These are phyloP conservation scores for Mya arenaria DNA, from an alignment of 1,140 invertebrate species.

Conservation along the genomic window DNA sequence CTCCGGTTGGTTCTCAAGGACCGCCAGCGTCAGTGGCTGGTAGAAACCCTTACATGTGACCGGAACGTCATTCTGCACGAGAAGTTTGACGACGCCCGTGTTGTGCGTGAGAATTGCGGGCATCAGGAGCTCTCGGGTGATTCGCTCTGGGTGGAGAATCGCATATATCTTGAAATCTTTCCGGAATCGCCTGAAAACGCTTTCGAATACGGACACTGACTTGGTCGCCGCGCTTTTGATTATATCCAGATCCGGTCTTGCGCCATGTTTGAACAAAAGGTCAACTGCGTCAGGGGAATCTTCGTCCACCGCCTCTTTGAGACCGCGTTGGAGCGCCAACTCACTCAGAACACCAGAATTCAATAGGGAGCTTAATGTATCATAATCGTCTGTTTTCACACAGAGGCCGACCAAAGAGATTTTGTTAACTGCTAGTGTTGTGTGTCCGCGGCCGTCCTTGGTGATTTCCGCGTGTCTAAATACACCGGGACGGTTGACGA, in stretches of 20 bases:
- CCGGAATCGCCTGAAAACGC: constrained; percentile 31
- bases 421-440: not conserved
- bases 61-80: constrained; percentile 33
- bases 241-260: constrained; percentile 27
- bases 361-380: constrained; percentile 32
- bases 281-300: constrained; percentile 26
- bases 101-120: constrained; percentile 43
- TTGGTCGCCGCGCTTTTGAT: constrained; percentile 25
- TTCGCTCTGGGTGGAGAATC: constrained; percentile 40
- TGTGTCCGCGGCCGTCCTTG: not conserved
- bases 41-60: constrained; percentile 41
- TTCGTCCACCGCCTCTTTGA: constrained; percentile 24
- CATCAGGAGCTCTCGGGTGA: constrained; percentile 40
- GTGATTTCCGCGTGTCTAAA: constrained; percentile 12
- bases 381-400: constrained; percentile 25
- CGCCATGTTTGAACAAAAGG: constrained; percentile 22
- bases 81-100: constrained; percentile 5
- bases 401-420: constrained; percentile 38
- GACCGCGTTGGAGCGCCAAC: constrained; percentile 1
- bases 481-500: constrained; percentile 27
- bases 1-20: constrained; percentile 47
- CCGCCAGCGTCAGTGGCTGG: constrained; percentile 24
- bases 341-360: constrained; percentile 33
- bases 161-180: constrained; percentile 53
- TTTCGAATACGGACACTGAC: constrained; percentile 31